Percentiles rank a stretch among this genome's conserved stretches.
Evolutionary conservation across 2,888 invertebrate genomes (phyloP).

Genomic region (Neoascia interrupta): DNA sequence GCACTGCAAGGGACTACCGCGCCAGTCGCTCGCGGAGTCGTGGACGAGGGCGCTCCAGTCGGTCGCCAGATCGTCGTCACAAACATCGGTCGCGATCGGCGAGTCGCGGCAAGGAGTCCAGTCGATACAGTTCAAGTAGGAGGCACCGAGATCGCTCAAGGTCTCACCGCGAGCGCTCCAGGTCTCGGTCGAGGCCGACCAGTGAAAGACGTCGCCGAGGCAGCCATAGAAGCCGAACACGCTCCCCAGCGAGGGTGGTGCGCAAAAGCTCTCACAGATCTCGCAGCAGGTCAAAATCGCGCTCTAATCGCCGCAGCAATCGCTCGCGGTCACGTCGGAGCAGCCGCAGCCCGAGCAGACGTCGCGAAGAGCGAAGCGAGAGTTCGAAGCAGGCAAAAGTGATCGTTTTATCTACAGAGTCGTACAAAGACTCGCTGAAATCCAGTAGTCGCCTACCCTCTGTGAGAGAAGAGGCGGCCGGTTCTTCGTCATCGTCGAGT

Average conservation of each 20-base stretch:
- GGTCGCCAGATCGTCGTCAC: slow-evolving; percentile 16
- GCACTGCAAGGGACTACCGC: slow-evolving; percentile 68
- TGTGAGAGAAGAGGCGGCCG: slow-evolving; percentile 47
- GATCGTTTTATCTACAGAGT: slow-evolving; percentile 58
- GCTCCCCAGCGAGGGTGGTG: slow-evolving; percentile 27
- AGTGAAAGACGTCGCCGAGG: slow-evolving; percentile 32
- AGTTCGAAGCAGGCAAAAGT: slow-evolving; percentile 46
- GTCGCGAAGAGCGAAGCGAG: slow-evolving; percentile 13
- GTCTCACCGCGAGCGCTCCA: slow-evolving; percentile 42
- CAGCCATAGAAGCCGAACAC: slow-evolving; percentile 57
- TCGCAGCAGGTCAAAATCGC: slow-evolving; percentile 59
- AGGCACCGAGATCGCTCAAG: slow-evolving; percentile 20
- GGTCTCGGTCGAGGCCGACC: slow-evolving; percentile 29
- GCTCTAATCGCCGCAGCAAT: slow-evolving; percentile 52
- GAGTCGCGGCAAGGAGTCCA: slow-evolving; percentile 40
- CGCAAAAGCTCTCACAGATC: slow-evolving; percentile 35
- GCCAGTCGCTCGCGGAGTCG: slow-evolving; percentile 72
- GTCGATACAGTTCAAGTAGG: slow-evolving; percentile 42
- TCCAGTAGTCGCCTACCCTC: slow-evolving; percentile 18
- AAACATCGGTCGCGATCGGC: slow-evolving; percentile 39
- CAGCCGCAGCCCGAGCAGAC: slow-evolving; percentile 39
- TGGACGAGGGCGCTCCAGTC: slow-evolving; percentile 43
- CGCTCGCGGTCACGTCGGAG: slow-evolving; percentile 40
- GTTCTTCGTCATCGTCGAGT: slow-evolving; percentile 33
- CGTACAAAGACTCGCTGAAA: slow-evolving; percentile 54